Evolutionary conservation across 2,797 vertebrate species (phyloP).

Genomic region (Ctenosaura bakeri): DNA sequence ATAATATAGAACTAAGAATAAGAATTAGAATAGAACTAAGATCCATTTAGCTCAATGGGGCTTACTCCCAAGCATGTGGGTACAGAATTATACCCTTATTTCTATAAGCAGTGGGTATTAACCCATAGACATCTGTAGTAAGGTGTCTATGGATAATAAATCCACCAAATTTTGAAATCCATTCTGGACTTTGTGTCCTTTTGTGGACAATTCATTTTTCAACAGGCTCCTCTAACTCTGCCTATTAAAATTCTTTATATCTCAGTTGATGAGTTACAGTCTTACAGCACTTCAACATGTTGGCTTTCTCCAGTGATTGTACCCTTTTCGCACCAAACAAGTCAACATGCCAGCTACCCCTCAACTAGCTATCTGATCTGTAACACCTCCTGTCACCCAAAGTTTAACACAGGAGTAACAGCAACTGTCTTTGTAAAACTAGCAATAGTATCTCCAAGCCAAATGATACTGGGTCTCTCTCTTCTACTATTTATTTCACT

Average conservation of each 20-base stretch:
- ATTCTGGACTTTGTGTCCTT: constrained; percentile 66
- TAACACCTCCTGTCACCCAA: not conserved
- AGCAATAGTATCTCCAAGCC: not conserved
- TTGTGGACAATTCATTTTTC: constrained; percentile 12
- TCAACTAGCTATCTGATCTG: not conserved
- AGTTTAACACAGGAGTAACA: not conserved
- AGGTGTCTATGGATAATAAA: constrained; percentile 49
- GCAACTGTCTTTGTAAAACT: not conserved
- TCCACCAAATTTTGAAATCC: constrained; percentile 38
- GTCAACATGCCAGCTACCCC: not conserved
- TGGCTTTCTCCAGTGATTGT: not conserved
- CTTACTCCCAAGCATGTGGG: constrained; percentile 30
- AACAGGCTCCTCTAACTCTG: not conserved
- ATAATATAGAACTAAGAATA: too few relatives aligned
- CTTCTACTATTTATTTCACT: not conserved
- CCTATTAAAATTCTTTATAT: not conserved
- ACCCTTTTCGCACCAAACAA: not conserved
- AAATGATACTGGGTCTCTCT: not conserved
- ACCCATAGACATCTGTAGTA: constrained; percentile 40
- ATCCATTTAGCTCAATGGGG: constrained; percentile 27
- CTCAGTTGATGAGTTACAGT: too few relatives aligned
- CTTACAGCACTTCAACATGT: not conserved
- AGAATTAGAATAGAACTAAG: too few relatives aligned
- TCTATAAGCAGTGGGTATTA: constrained; percentile 65
- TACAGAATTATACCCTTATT: constrained; percentile 57